Conservation (phyloP, 2,113 vertebrate species). For the Corythornis vintsioides region DNA sequence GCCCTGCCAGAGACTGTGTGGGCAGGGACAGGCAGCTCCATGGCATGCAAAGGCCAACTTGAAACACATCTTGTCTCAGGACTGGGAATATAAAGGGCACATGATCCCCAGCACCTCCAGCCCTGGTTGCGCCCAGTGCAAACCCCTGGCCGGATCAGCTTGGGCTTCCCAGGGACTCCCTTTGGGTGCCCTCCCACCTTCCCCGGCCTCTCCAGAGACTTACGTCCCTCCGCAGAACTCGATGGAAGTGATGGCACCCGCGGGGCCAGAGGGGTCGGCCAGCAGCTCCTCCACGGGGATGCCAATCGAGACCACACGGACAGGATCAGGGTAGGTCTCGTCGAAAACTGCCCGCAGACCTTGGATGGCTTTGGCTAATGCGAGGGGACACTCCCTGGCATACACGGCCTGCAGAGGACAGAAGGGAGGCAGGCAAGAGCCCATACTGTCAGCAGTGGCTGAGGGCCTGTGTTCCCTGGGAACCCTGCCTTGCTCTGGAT, state of each 20-base stretch:
- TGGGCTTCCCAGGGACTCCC: not conserved
- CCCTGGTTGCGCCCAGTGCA: not conserved
- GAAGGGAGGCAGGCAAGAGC: not conserved
- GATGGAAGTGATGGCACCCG: conserved; percentile 88
- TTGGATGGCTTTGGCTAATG: conserved; percentile 93
- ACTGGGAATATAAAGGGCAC: not conserved
- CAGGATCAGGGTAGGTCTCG: conserved; percentile 96
- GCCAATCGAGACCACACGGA: conserved; percentile 93
- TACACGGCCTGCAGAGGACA: conserved; percentile 82
- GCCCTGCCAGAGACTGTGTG: not conserved
- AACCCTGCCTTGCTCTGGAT: not conserved
- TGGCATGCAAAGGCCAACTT: not conserved
- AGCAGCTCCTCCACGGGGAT: conserved; percentile 88
- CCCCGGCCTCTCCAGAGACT: conserved; percentile 56
- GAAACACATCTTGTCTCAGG: not conserved
- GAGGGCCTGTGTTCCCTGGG: not conserved
- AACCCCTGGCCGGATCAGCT: fast-evolving
- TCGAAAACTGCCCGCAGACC: conserved; percentile 96
- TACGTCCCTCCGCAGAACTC: conserved; percentile 99
- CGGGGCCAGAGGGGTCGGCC: conserved; percentile 86
- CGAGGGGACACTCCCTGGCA: conserved; percentile 86
- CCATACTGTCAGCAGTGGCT: not conserved
- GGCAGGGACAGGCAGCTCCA: not conserved
- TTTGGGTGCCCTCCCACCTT: fast-evolving
- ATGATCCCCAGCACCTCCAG: not conserved